phyloP scores from a whole-genome alignment of 2,888 invertebrate species.

The Synergus gifuensis region DNA sequence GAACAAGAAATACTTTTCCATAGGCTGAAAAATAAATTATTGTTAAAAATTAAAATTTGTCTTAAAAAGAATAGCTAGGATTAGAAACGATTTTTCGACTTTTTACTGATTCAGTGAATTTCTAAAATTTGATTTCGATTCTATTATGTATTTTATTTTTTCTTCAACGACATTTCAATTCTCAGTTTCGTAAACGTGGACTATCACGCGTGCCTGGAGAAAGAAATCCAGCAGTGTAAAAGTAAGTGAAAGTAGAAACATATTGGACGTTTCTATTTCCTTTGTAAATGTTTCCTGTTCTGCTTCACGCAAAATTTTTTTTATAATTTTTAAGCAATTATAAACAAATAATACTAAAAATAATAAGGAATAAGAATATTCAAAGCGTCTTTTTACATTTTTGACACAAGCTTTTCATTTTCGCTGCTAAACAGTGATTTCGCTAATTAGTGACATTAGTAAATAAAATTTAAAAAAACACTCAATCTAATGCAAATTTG shows the following conservation, averaged over 20 bases:
- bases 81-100: background rate
- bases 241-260: constrained; percentile 41
- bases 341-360: constrained; percentile 1
- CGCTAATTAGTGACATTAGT: background rate
- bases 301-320: constrained; percentile 29
- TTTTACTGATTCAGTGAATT: background rate
- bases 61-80: background rate
- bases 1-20: constrained; percentile 96
- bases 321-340: background rate
- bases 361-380: background rate
- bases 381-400: no score
- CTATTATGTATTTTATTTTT: constrained; percentile 9
- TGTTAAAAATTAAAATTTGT: background rate
- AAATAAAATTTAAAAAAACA: background rate
- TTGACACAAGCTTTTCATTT: no score
- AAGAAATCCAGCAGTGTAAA: constrained; percentile 34
- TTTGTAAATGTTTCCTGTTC: constrained; percentile 26
- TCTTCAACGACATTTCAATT: constrained; percentile 13
- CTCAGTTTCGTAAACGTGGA: constrained; percentile 30
- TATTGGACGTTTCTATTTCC: constrained; percentile 36
- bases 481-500: background rate
- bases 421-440: no score
- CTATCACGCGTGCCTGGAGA: constrained; percentile 35
- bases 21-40: constrained; percentile 84
- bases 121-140: constrained; percentile 2